A percentile compares a stretch with the other conserved stretches of the same genome.
These are phyloP conservation scores for Drosophila littoralis DNA, from an alignment of 1,140 invertebrate species.

Conservation along the genomic window DNA sequence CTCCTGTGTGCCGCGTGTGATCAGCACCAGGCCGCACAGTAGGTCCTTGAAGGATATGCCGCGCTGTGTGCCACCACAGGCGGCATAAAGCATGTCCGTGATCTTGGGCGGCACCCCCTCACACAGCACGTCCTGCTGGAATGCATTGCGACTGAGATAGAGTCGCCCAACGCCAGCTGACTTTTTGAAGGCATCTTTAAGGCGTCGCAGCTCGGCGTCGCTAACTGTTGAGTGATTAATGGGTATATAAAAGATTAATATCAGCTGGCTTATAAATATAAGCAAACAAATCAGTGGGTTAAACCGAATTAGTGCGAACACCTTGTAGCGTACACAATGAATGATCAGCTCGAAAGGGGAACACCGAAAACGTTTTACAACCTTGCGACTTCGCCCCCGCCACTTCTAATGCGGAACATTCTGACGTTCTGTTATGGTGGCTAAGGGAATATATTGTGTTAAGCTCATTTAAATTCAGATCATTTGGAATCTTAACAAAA, in stretches of 20 bases:
- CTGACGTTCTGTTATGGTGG: not conserved
- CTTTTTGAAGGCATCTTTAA: constrained; percentile 94
- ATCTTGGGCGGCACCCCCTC: constrained; percentile 91
- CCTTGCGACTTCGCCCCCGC: constrained; percentile 15
- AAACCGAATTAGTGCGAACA: constrained; percentile 1
- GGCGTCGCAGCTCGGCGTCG: constrained; percentile 91
- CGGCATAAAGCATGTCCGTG: constrained; percentile 91
- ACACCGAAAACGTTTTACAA: constrained; percentile 21
- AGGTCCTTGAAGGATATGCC: constrained; percentile 94
- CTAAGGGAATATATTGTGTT: not conserved
- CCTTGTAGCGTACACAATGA: not conserved
- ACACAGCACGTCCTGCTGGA: constrained; percentile 92
- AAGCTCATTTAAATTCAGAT: not conserved
- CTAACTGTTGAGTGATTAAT: constrained; percentile 86
- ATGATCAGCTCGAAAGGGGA: not conserved
- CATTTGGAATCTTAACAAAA: not conserved
- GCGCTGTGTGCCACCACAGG: constrained; percentile 91
- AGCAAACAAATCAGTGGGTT: constrained; percentile 5
- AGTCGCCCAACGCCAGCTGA: constrained; percentile 89
- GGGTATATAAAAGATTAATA: not conserved
- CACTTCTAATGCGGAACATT: constrained; percentile 18
- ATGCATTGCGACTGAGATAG: constrained; percentile 89
- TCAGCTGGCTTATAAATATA: constrained; percentile 15
- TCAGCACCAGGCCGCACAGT: constrained; percentile 91
- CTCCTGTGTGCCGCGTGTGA: constrained; percentile 92